Base-by-base conservation (phyloP, 2,888 invertebrate species). In the Tineola bisselliella region DNA sequence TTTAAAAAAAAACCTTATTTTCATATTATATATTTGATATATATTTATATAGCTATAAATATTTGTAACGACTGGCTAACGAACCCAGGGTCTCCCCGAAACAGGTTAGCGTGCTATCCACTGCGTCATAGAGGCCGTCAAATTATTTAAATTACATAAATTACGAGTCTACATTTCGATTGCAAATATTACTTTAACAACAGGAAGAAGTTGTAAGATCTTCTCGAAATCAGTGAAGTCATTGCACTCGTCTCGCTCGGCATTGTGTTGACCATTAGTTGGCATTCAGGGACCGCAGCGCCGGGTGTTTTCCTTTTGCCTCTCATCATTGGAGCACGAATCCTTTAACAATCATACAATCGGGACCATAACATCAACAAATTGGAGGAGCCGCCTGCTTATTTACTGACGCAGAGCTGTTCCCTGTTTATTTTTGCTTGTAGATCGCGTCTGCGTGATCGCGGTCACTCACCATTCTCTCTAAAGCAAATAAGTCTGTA, bases 401-500 rank as follows among this genome's bases (percentile, higher is more conserved):
- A 73, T 76, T 75, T 73, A 67, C 70, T 64, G 64, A 64, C 66
- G 64, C 63, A 63, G 63, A 63, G 56, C 56, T 25, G 70, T 73
- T 72, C 68, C 70, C 65, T 73, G 77, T 79, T 79, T 76, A 76
- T 78, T 76, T 79, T 79, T 71, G 74, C 74, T 74, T 76, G 68
- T 69, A 68, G 66, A 69, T 67, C 71, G 67, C 65, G 69, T 69
- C 76, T 79, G 77, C 83, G 78, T 80, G 79, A 79, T 69, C 70
- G 70, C 70, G 69, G 70, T 69, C 71, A 70, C 73, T 74, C 59
- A 69, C 71, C 70, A 73, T 74, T 43, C 57, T 15, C 73, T 11
- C 68, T 71, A 75, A 79, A 79, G 79, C 77, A 78, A 82, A 83
- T 81, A 76, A 71, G 75, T 73, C 70, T 74, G 74, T 75, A 81